Evolutionary conservation across 2,113 vertebrate genomes (phyloP).

Genomic region (Octodon degus): DNA sequence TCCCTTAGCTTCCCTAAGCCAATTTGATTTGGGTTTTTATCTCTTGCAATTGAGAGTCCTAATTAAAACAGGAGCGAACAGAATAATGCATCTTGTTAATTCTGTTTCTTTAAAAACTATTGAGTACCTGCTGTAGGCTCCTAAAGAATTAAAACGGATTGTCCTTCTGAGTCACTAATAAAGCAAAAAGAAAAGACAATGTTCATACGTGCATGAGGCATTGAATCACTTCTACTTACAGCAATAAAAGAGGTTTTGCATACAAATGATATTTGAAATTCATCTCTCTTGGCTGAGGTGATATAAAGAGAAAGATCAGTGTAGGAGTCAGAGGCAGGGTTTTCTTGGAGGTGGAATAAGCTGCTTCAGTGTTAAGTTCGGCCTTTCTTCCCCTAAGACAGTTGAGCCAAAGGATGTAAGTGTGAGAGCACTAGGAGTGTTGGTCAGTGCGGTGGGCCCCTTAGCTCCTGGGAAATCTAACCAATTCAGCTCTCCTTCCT

Average conservation of each 20-base stretch:
- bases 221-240: not conserved
- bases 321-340: not conserved
- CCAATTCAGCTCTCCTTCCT: not conserved
- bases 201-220: not conserved
- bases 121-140: constrained; percentile 41
- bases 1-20: constrained; percentile 51
- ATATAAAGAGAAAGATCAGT: not conserved
- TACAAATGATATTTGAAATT: not conserved
- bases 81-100: constrained; percentile 57
- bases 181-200: not conserved
- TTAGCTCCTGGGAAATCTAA: not conserved
- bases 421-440: not conserved
- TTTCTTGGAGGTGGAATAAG: not conserved
- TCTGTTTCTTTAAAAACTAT: constrained; percentile 54
- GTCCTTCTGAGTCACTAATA: not conserved
- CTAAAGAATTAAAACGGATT: constrained; percentile 13
- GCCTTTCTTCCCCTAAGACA: not conserved
- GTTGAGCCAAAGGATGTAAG: not conserved
- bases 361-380: not conserved
- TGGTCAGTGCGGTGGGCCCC: not conserved
- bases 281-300: not conserved
- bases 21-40: constrained; percentile 67
- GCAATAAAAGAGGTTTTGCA: not conserved
- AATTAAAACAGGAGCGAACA: constrained; percentile 71
- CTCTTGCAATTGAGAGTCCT: constrained; percentile 62